phyloP scores from a whole-genome alignment of 2,797 vertebrate species.

The Amazonetta brasiliensis region DNA sequence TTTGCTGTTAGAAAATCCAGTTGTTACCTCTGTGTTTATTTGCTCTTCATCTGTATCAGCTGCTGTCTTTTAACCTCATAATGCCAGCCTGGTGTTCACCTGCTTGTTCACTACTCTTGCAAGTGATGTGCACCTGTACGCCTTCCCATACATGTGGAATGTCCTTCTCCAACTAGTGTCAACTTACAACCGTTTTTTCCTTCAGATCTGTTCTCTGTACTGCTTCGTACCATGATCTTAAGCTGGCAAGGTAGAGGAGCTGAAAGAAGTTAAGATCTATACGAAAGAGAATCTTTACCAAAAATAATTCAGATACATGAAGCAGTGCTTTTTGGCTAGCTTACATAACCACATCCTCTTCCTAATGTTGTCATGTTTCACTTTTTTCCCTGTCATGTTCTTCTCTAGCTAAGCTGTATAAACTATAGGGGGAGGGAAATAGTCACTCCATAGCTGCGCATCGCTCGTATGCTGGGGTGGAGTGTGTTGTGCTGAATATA shows the following conservation, averaged over 20 bases:
- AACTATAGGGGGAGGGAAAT: neutral
- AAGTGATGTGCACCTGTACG: neutral
- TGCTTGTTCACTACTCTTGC: neutral
- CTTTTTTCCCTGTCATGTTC: neutral
- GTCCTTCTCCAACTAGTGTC: neutral
- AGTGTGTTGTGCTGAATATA: neutral
- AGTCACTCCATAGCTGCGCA: neutral
- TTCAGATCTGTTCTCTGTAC: neutral
- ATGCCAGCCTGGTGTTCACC: neutral
- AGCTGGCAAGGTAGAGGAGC: neutral
- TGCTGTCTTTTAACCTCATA: neutral
- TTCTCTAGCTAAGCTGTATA: neutral
- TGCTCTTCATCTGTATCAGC: neutral
- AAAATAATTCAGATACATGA: fast-evolving
- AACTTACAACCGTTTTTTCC: neutral
- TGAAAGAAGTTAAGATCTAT: neutral
- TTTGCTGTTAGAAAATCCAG: neutral
- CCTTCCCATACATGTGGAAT: neutral
- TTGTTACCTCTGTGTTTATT: neutral
- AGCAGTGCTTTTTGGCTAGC: neutral
- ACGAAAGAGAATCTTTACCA: neutral
- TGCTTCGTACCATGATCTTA: neutral
- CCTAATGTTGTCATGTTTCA: neutral
- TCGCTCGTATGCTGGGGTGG: neutral
- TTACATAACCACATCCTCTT: neutral